phyloP scores from a whole-genome alignment of 2,113 vertebrate genomes.

The Rhineura floridana region DNA sequence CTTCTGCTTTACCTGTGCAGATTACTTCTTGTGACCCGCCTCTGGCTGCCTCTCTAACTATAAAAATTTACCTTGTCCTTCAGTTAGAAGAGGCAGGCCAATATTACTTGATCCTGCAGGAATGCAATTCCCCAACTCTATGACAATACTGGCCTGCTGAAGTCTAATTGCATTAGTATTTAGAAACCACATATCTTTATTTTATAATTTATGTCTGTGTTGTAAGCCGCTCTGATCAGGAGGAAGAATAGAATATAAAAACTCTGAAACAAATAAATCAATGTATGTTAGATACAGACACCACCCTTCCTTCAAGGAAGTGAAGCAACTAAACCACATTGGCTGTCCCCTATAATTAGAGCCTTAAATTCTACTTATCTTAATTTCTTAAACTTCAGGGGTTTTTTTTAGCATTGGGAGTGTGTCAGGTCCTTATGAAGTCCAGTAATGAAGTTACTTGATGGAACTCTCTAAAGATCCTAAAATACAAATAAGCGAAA shows the following conservation, averaged over 20 bases:
- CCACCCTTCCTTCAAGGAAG: not conserved
- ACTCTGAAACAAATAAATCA: not conserved
- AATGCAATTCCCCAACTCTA: not conserved
- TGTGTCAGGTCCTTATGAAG: too few relatives aligned
- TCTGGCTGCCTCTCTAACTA: not conserved
- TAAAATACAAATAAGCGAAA: too few relatives aligned
- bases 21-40: not conserved
- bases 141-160: not conserved
- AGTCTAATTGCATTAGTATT: not conserved
- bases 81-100: not conserved
- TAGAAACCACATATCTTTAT: not conserved
- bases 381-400: too few relatives aligned
- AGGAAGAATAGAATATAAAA: not conserved
- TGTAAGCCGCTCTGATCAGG: too few relatives aligned
- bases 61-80: not conserved
- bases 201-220: not conserved
- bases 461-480: too few relatives aligned
- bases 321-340: not conserved
- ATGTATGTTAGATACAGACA: not conserved
- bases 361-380: not conserved
- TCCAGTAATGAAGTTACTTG: too few relatives aligned
- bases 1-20: not conserved
- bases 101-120: not conserved
- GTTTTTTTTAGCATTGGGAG: too few relatives aligned
- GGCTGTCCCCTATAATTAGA: not conserved